These are phyloP conservation scores for Peromyscus polionotus DNA, from an alignment of 2,113 vertebrate genomes.

Conservation along the genomic window DNA sequence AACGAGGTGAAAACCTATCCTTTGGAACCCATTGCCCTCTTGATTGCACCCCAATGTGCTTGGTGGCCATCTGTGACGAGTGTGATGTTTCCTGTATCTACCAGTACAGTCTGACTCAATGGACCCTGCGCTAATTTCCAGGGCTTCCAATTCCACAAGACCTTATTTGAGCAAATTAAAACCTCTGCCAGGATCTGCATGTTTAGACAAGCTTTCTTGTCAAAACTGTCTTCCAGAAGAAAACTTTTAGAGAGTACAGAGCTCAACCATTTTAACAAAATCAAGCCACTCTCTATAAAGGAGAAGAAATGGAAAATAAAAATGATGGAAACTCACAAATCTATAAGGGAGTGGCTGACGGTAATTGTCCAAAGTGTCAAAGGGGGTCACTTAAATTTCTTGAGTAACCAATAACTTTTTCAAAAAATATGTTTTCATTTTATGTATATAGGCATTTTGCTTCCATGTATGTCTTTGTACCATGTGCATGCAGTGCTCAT, in stretches of 20 bases:
- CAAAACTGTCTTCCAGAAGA: slow-evolving; percentile 34
- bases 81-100: not conserved
- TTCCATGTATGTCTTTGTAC: not conserved
- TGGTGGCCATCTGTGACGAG: not conserved
- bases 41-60: not conserved
- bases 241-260: not conserved
- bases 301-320: slow-evolving; percentile 15
- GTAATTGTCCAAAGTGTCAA: not conserved
- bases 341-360: not conserved
- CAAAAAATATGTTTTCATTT: not conserved
- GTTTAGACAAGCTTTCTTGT: not conserved
- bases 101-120: not conserved
- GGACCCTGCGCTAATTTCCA: not conserved
- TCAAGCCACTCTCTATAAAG: not conserved
- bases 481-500: not conserved
- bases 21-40: not conserved
- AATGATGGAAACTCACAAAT: not conserved
- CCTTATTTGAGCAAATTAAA: slow-evolving; percentile 24
- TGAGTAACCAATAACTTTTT: not conserved
- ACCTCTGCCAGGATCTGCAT: not conserved
- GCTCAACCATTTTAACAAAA: slow-evolving; percentile 8
- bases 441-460: not conserved
- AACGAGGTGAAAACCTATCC: not conserved
- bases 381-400: not conserved
- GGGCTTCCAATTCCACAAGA: not conserved